Evolutionary conservation across 2,113 vertebrate species (phyloP).

Genomic region (Psettodes erumei): DNA sequence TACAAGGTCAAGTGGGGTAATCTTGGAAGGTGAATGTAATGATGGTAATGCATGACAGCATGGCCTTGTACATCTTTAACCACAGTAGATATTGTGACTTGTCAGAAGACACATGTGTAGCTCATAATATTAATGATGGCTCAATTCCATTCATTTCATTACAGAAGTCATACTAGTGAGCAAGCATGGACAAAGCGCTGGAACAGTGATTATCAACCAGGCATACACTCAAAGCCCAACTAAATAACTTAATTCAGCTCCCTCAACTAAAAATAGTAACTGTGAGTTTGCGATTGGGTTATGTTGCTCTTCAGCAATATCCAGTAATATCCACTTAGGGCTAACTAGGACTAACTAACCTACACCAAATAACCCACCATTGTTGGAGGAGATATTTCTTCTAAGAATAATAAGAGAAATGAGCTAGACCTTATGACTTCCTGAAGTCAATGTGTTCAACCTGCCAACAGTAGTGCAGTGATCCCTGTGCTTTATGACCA

Average conservation of each 20-base stretch:
- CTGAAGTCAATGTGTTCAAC: neutral
- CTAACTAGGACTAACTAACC: no score
- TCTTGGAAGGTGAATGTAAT: constrained; percentile 4
- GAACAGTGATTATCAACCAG: neutral
- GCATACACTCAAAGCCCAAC: neutral
- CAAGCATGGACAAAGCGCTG: neutral
- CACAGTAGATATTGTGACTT: no score
- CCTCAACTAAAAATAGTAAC: neutral
- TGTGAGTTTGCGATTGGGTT: neutral
- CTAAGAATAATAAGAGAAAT: neutral
- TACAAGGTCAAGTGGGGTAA: constrained; percentile 1
- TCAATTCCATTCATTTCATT: neutral
- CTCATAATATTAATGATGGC: constrained; percentile 5
- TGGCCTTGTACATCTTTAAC: neutral
- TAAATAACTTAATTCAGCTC: neutral
- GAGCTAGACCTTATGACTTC: neutral
- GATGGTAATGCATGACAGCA: neutral
- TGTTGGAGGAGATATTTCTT: neutral
- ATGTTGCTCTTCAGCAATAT: no score
- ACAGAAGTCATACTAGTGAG: neutral
- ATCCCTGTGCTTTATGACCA: neutral
- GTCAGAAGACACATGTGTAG: neutral
- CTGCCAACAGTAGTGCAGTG: neutral
- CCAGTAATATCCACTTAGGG: no score
- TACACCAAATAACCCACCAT: no score